Conservation (phyloP, 2,888 invertebrate genomes). For the Tholera decimalis region DNA sequence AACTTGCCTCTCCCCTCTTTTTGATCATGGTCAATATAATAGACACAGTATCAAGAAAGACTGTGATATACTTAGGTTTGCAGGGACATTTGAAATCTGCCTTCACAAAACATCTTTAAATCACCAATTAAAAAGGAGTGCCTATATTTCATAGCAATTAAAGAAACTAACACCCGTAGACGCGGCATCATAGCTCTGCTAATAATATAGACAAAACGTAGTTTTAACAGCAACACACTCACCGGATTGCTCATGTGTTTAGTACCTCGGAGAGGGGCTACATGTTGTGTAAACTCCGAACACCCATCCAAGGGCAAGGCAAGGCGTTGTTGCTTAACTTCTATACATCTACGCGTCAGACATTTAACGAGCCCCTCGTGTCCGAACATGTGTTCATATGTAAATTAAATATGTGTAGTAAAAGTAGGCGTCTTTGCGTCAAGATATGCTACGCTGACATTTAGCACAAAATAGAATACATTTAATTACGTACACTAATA, state of each 20-base stretch:
- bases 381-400: slow-evolving; percentile 57
- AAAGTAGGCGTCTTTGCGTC: too few species aligned
- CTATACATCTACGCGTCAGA: slow-evolving; percentile 55
- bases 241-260: slow-evolving; percentile 11
- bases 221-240: slow-evolving; percentile 3
- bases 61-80: too few species aligned
- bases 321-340: slow-evolving; percentile 58
- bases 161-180: not conserved
- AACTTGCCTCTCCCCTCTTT: too few species aligned
- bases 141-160: not conserved
- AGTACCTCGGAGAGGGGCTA: slow-evolving; percentile 28
- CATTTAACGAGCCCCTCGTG: slow-evolving; percentile 60
- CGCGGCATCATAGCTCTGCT: not conserved
- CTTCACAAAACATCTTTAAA: not conserved
- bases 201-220: too few species aligned
- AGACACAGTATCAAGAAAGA: too few species aligned
- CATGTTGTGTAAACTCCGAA: slow-evolving; percentile 45
- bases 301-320: slow-evolving; percentile 60
- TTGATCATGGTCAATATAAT: too few species aligned
- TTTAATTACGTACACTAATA: too few species aligned
- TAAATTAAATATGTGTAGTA: slow-evolving; percentile 39
- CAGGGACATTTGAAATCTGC: not conserved
- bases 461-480: too few species aligned
- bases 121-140: not conserved
- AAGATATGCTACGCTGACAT: too few species aligned